A percentile compares a stretch with the other conserved stretches of the same genome.
These are phyloP conservation scores for Microtus pennsylvanicus DNA, from an alignment of 2,113 vertebrate species.

Conservation along the genomic window DNA sequence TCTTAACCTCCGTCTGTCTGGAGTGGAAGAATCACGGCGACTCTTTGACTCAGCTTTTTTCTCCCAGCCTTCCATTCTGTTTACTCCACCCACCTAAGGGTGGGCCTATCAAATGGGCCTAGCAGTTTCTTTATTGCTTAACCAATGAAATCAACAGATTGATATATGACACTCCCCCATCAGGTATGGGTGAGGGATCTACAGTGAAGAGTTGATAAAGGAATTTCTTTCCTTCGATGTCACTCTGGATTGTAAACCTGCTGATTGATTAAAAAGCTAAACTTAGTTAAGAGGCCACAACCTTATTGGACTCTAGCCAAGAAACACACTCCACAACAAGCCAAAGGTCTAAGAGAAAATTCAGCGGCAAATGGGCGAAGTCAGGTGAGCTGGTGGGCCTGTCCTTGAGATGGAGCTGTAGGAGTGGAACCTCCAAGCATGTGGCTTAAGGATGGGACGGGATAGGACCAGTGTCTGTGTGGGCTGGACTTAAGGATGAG, in stretches of 20 bases:
- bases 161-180: too few species aligned
- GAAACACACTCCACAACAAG: conserved; percentile 35
- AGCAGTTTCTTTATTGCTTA: too few species aligned
- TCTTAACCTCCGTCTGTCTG: too few species aligned
- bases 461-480: too few species aligned
- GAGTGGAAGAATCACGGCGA: too few species aligned
- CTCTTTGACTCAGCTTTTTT: too few species aligned
- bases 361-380: background rate
- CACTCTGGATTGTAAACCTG: conserved; percentile 24
- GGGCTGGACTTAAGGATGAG: too few species aligned
- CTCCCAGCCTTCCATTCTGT: too few species aligned
- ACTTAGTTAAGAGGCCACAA: conserved; percentile 30
- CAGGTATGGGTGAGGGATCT: conserved; percentile 14
- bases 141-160: too few species aligned
- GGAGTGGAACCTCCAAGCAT: background rate
- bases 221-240: background rate
- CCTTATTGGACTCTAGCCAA: background rate
- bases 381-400: conserved; percentile 3
- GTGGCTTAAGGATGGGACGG: too few species aligned
- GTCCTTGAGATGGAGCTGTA: background rate
- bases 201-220: conserved; percentile 33
- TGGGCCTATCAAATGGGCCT: too few species aligned
- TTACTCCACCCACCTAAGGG: too few species aligned
- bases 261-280: conserved; percentile 52
- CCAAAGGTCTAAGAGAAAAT: conserved; percentile 48